Evolutionary conservation across 2,888 invertebrate genomes (phyloP).

Genomic region (Smittia sp.): DNA sequence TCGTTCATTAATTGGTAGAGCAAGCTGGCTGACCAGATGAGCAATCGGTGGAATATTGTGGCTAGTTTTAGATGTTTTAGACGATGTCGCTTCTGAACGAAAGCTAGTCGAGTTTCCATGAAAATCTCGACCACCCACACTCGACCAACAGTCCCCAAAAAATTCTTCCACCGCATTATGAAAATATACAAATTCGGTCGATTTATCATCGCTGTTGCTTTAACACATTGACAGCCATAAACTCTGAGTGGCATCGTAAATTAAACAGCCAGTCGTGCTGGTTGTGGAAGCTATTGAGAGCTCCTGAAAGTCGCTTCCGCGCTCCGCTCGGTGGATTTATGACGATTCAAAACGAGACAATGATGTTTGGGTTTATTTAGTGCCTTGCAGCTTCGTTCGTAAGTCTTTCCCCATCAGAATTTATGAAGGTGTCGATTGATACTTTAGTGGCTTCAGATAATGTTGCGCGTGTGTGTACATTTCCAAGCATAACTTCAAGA

Average conservation of each 20-base stretch:
- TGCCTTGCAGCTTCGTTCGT: background rate
- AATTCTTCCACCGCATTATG: background rate
- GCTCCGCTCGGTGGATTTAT: too few species aligned
- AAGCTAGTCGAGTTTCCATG: background rate
- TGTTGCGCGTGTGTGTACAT: constrained; percentile 18
- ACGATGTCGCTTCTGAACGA: too few species aligned
- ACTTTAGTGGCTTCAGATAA: constrained; percentile 41
- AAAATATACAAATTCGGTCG: constrained; percentile 24
- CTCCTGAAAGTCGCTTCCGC: background rate
- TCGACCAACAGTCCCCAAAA: background rate
- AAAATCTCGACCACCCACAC: background rate
- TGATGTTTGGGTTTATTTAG: constrained; percentile 14
- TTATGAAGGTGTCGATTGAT: constrained; percentile 39
- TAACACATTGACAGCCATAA: constrained; percentile 41
- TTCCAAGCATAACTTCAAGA: constrained; percentile 28
- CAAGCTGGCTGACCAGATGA: background rate
- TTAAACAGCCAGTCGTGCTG: constrained; percentile 18
- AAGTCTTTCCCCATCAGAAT: constrained; percentile 25
- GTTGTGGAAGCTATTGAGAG: background rate
- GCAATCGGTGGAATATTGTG: too few species aligned
- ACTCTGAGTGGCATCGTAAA: constrained; percentile 39
- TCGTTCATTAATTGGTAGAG: background rate
- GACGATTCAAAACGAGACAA: background rate
- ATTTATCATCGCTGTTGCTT: constrained; percentile 36
- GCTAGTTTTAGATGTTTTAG: too few species aligned